Percentiles rank a stretch among this genome's conserved stretches.
These are phyloP conservation scores for Epistrophella euchroma DNA, from an alignment of 2,888 invertebrate species.

Conservation along the genomic window DNA sequence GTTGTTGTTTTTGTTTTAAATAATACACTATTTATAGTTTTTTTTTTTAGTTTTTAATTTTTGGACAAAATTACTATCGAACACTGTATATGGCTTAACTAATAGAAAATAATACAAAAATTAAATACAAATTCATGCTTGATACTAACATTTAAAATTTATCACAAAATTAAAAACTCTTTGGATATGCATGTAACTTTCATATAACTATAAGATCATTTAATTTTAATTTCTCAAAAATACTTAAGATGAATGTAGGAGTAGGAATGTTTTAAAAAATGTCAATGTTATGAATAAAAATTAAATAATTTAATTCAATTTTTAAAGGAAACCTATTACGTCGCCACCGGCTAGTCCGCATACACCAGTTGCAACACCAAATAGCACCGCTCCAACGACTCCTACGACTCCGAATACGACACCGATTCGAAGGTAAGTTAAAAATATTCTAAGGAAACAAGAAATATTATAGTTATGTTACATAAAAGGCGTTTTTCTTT, in stretches of 20 bases:
- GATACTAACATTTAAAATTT: constrained; percentile 49
- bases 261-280: constrained; percentile 34
- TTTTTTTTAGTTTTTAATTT: constrained; percentile 2
- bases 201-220: constrained; percentile 27
- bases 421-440: constrained; percentile 85
- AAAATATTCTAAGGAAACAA: not conserved
- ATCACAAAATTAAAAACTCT: constrained; percentile 15
- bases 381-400: constrained; percentile 77
- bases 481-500: too few species aligned
- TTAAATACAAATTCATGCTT: constrained; percentile 44
- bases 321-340: constrained; percentile 80
- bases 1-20: constrained; percentile 48
- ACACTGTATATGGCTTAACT: constrained; percentile 50
- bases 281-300: not conserved
- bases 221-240: constrained; percentile 15
- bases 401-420: constrained; percentile 80
- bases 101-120: constrained; percentile 11
- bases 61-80: constrained; percentile 8
- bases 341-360: constrained; percentile 81
- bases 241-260: constrained; percentile 52
- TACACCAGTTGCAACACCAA: constrained; percentile 78
- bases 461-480: too few species aligned
- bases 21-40: constrained; percentile 48
- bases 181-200: constrained; percentile 52
- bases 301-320: constrained; percentile 38